Evolutionary conservation across 2,888 invertebrate species (phyloP), one percentile per base, ranked within the genome.

Genomic region (Tetramorium bicarinatum): DNA sequence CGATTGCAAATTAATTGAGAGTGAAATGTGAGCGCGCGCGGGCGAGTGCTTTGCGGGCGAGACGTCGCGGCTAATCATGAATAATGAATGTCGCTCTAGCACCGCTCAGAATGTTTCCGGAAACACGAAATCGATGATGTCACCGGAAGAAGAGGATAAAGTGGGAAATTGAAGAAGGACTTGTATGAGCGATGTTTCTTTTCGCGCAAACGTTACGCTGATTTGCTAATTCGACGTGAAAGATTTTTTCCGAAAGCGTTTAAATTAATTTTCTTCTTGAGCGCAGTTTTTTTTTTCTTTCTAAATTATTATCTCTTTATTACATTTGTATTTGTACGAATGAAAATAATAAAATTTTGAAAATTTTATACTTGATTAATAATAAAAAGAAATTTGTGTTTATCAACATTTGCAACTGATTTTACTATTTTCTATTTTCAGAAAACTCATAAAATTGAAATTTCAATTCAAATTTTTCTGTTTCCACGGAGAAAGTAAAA

Each of bases 1-100:
- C 85, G 86, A 89, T 90, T 91, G 89, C 88, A 86, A 91, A 90
- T 90, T 90, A 90, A 90, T 90, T 88, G 90, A 91, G 90, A 90
- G 89, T 90, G 91, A 90, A 90, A 91, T 84, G 89, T 82, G 91
- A 88, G 86, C 89, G 88, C 84, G 76, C 90, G 72, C 84, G 66
- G 56, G 61, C 56, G 83, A 86, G 49, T 75, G 89, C 87, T 90
- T 89, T 85, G 89, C 85, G 84, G 86, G 87, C 84, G 87, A 83
- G 84, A 74, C 81, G 77, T 81, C 80, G 83, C 76, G 85, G 90
- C 89, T 90, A 89, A 90, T 90, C 90, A 87, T 90, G 89, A 90
- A 90, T 90, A 90, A 90, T 90, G 91, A 90, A 90, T 88, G 83
- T 82, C 72, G 83, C 29, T 71, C 75, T 52, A 83, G 59, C 38